Percentiles rank a stretch among this genome's conserved stretches.
These are phyloP conservation scores for Brachynemurus nebulosus DNA, from an alignment of 2,888 invertebrate species.

Conservation along the genomic window DNA sequence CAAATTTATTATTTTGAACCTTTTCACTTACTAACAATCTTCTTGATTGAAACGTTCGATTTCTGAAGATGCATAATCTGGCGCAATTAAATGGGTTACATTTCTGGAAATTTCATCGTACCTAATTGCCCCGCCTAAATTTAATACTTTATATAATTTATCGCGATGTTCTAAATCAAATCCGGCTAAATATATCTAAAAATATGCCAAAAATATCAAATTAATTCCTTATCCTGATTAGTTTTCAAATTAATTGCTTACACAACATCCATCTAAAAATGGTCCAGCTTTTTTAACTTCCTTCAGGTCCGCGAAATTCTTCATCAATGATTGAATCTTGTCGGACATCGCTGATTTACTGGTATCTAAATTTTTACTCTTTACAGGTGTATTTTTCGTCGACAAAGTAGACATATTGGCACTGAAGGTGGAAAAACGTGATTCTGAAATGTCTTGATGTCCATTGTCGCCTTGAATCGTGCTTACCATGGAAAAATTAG, in stretches of 20 bases:
- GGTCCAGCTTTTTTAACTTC: constrained; percentile 57
- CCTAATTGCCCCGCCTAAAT: constrained; percentile 71
- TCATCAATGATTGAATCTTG: no score
- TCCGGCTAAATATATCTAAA: constrained; percentile 53
- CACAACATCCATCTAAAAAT: constrained; percentile 82
- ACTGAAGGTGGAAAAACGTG: background rate
- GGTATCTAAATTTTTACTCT: background rate
- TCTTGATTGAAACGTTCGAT: constrained; percentile 27
- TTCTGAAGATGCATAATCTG: constrained; percentile 39
- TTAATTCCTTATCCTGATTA: constrained; percentile 23
- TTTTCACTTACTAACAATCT: constrained; percentile 14
- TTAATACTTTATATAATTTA: constrained; percentile 53
- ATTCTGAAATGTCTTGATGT: background rate
- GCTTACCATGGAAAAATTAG: constrained; percentile 37
- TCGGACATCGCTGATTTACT: no score
- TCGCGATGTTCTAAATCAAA: constrained; percentile 47
- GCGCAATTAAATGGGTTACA: constrained; percentile 69
- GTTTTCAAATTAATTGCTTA: constrained; percentile 30
- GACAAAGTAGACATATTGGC: background rate
- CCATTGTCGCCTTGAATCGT: constrained; percentile 23
- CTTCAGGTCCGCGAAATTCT: constrained; percentile 37
- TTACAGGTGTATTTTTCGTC: background rate
- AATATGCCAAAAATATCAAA: constrained; percentile 14
- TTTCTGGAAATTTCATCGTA: constrained; percentile 61
- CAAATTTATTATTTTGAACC: background rate